Conservation (phyloP, 2,888 invertebrate genomes). For the Pelosia muscerda region DNA sequence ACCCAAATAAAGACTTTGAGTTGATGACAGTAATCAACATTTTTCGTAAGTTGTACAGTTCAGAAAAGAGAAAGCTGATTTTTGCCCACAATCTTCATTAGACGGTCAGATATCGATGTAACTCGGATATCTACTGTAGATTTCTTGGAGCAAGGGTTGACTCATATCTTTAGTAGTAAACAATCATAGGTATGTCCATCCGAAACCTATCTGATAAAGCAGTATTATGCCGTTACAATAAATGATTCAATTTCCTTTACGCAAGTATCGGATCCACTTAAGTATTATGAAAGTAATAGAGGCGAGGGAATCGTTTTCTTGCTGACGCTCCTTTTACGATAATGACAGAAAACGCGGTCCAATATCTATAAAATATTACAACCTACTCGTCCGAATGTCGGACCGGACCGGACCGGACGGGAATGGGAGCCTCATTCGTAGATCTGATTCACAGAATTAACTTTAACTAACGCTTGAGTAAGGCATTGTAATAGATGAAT, state of each 20-base stretch:
- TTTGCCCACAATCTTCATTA: slow-evolving; percentile 36
- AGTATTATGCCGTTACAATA: slow-evolving; percentile 83
- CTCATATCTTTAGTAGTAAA: slow-evolving; percentile 66
- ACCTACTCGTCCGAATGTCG: slow-evolving; percentile 57
- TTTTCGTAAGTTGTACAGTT: not conserved
- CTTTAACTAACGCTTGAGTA: slow-evolving; percentile 62
- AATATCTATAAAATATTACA: slow-evolving; percentile 85
- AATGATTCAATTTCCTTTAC: slow-evolving; percentile 86
- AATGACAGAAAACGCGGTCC: slow-evolving; percentile 84
- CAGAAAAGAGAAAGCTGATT: slow-evolving; percentile 25
- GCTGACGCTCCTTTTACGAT: slow-evolving; percentile 86
- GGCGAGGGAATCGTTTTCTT: slow-evolving; percentile 84
- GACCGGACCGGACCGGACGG: slow-evolving; percentile 52
- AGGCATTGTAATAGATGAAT: slow-evolving; percentile 54
- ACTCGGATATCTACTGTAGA: slow-evolving; percentile 28
- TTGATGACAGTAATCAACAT: not conserved
- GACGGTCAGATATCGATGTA: slow-evolving; percentile 31
- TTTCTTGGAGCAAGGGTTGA: slow-evolving; percentile 57
- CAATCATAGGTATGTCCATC: slow-evolving; percentile 75
- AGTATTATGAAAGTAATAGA: slow-evolving; percentile 86
- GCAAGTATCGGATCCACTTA: slow-evolving; percentile 85
- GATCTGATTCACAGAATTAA: slow-evolving; percentile 78
- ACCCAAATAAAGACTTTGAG: too few species aligned
- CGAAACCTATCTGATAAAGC: slow-evolving; percentile 82
- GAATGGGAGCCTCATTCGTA: slow-evolving; percentile 52